A percentile compares a stretch with the other conserved stretches of the same genome.
Conservation (phyloP, 2,113 vertebrate species). For the Laticauda colubrina region DNA sequence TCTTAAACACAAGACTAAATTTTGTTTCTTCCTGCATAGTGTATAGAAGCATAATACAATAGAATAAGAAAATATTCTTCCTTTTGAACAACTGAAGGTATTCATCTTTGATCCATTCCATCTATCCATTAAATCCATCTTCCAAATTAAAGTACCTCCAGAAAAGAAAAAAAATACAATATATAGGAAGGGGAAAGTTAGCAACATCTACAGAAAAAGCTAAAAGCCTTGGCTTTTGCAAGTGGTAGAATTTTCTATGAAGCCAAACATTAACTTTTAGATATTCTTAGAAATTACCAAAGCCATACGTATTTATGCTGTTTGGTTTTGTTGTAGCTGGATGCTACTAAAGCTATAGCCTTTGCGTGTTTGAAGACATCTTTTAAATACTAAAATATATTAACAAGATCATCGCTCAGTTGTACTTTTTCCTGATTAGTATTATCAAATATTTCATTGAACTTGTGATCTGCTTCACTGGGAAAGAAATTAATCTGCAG, state of each 20-base stretch:
- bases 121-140: no score
- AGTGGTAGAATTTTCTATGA: not conserved
- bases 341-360: not conserved
- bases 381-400: not conserved
- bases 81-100: not conserved
- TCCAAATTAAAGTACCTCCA: not conserved
- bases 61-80: not conserved
- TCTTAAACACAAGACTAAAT: not conserved
- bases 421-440: slow-evolving; percentile 37
- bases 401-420: slow-evolving; percentile 25
- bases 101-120: not conserved
- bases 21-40: not conserved
- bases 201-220: not conserved
- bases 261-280: not conserved
- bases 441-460: slow-evolving; percentile 31
- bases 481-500: slow-evolving; percentile 32
- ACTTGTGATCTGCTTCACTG: slow-evolving; percentile 38
- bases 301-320: not conserved
- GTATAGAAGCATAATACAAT: not conserved
- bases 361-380: not conserved
- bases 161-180: not conserved
- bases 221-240: not conserved
- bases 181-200: not conserved
- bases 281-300: not conserved
- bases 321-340: not conserved